Percentiles rank a stretch among this genome's conserved stretches.
Evolutionary conservation across 2,888 invertebrate genomes (phyloP).

Genomic region (Adelphocoris suturalis): DNA sequence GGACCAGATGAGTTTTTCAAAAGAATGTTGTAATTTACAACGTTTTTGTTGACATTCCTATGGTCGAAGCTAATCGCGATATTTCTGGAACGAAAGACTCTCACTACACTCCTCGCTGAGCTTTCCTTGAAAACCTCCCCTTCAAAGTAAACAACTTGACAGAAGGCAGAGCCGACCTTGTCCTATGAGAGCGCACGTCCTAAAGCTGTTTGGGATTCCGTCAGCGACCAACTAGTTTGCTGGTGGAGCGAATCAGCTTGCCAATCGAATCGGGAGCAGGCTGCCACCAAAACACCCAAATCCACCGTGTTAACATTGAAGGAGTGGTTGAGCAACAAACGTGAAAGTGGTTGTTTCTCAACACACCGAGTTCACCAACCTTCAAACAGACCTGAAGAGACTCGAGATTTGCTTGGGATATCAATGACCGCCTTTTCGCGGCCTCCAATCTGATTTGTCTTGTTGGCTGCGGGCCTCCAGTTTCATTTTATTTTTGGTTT

Average conservation of each 20-base stretch:
- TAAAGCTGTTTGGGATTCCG: not conserved
- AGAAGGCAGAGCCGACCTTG: not conserved
- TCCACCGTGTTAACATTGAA: conserved; percentile 53
- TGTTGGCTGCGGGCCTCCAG: not conserved
- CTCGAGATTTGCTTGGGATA: not conserved
- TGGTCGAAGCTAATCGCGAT: too few relatives aligned
- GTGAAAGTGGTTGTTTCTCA: conserved; percentile 45
- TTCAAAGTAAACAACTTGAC: not conserved
- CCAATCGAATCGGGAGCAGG: conserved; percentile 44
- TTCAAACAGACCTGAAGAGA: conserved; percentile 32
- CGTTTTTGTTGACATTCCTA: too few relatives aligned
- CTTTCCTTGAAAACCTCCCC: too few relatives aligned
- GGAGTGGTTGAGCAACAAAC: conserved; percentile 23
- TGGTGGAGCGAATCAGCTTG: conserved; percentile 11
- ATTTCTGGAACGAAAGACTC: too few relatives aligned
- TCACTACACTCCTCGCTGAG: too few relatives aligned
- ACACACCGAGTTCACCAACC: conserved; percentile 40
- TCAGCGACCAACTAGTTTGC: not conserved
- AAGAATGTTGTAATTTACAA: too few relatives aligned
- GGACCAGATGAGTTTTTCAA: too few relatives aligned
- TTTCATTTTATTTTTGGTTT: too few relatives aligned
- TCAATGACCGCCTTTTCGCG: conserved; percentile 30
- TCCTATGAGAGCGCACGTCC: not conserved
- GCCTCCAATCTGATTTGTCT: not conserved
- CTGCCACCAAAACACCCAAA: conserved; percentile 44